Base-by-base conservation (phyloP, 2,888 invertebrate species). In the Blastobasis lacticolella region DNA sequence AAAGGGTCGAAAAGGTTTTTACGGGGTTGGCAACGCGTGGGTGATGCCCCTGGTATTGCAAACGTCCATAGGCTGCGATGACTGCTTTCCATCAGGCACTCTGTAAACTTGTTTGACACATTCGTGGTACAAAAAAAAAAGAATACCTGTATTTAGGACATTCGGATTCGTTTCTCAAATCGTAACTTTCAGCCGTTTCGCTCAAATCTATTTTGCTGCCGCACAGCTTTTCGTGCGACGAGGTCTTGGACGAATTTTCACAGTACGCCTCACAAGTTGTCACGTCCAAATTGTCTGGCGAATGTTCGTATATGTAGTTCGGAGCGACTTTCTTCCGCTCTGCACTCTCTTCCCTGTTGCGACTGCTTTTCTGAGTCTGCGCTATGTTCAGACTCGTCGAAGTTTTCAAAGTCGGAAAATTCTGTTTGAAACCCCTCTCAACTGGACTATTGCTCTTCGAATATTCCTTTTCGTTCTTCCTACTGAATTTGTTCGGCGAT, bases 391-490 rank as follows among this genome's bases (percentile, higher is more conserved):
- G 57, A 59, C 85, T 87, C 1, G 77, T 64, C 0, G 86, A 81
- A 0, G 77, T 63, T 56, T 71, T 71, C 3, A 85, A 44, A 1
- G 71, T 74, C 0, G 84, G 73, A 50, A 81, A 82, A 55, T 76
- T 81, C 45, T 87, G 86, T 36, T 79, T 77, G 38, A 87, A 83
- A 0, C 72, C 75, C 51, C 75, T 83, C 40, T 87, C 86, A 0
- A 83, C 61, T 0, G 89, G 89, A 66, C 88, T 88, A 50, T 89
- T 81, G 52, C 89, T 89, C 67, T 88, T 88, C 0, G 89, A 88
- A 57, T 83, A 86, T 54, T 87, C 86, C 45, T 75, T 80, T 44
- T 85, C 84, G 4, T 63, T 58, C 56, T 66, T 76, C 56, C 64
- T 81, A 0, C 73, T 63, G 52, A 64, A 72, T 58, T 75, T 82